Evolutionary conservation across 2,113 vertebrate species (phyloP), one percentile per base, ranked within the genome.

Genomic region (Sitta europaea): DNA sequence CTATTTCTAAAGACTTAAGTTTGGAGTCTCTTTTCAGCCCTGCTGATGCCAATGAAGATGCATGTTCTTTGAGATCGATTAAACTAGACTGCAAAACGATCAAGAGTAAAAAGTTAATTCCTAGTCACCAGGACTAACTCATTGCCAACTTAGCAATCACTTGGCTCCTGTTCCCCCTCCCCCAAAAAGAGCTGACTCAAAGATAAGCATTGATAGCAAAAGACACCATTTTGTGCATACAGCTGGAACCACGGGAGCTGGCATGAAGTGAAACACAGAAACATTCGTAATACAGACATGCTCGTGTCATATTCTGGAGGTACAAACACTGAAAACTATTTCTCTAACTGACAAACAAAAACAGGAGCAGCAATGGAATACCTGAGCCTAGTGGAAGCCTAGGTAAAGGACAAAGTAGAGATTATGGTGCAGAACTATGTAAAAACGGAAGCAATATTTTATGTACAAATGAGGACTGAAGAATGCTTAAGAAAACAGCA

Each of bases 21-120:
- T 99, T 99, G 95, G 99, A 99, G 96, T 99, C 99, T 96, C 99
- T 99, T 98, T 99, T 99, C 93, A 99, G 98, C 75, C 99, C 98
- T 47, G 99, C 99, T 42, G 99, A 99, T 59, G 99, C 99, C 98
- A 99, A 96, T 53, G 99, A 99, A 57, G 99, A 99, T 65, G 99
- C 99, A 70, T 99, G 99, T 95, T 99, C 99, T 97, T 99, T 99
- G 97, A 99, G 97, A 97, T 99, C 99, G 95, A 99, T 99, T 97
- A 99, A 98, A 97, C 98, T 99, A 95, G 99, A 99, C 99, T 99
- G 98, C 88, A 98, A 97, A 95, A 97, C 14, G 94, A 96, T 15
- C 97, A 97, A 97, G 89, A 97, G 92, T 96, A 97, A 90, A 97
- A 76, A 91, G 95, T 68, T 92, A 90, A 80, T 95, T 94, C 96